Conservation (phyloP, 2,113 vertebrate genomes). For the Accipiter virgatus region DNA sequence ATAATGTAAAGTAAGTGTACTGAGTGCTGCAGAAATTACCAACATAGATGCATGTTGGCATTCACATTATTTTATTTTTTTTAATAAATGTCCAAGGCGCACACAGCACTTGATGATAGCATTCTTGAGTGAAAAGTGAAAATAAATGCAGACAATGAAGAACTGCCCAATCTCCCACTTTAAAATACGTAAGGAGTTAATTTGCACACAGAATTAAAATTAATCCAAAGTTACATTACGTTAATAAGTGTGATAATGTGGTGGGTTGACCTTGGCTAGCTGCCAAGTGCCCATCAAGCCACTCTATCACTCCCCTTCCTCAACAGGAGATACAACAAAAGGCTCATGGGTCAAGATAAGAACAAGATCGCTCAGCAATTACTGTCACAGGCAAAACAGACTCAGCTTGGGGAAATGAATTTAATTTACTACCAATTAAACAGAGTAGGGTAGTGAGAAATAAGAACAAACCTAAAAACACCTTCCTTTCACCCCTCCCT, state of each 20-base stretch:
- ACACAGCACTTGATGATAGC: neutral
- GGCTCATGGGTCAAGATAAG: neutral
- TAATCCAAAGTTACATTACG: neutral
- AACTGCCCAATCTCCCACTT: neutral
- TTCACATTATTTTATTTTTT: neutral
- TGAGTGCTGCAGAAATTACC: neutral
- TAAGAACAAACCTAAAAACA: neutral
- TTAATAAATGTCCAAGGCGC: neutral
- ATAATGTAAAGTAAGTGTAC: neutral
- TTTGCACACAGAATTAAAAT: neutral
- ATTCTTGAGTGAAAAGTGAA: neutral
- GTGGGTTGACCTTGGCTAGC: neutral
- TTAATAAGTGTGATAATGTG: neutral
- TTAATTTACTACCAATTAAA: neutral
- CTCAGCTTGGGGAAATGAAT: neutral
- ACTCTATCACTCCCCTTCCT: neutral
- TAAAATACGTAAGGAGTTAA: neutral
- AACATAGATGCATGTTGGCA: neutral
- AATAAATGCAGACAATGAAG: neutral
- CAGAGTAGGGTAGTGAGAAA: neutral
- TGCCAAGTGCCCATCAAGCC: neutral
- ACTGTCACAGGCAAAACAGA: accelerated
- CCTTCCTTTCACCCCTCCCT: neutral
- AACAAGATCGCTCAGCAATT: neutral
- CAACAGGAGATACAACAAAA: neutral